phyloP scores from a whole-genome alignment of 2,113 vertebrate species.

The Falco punctatus region DNA sequence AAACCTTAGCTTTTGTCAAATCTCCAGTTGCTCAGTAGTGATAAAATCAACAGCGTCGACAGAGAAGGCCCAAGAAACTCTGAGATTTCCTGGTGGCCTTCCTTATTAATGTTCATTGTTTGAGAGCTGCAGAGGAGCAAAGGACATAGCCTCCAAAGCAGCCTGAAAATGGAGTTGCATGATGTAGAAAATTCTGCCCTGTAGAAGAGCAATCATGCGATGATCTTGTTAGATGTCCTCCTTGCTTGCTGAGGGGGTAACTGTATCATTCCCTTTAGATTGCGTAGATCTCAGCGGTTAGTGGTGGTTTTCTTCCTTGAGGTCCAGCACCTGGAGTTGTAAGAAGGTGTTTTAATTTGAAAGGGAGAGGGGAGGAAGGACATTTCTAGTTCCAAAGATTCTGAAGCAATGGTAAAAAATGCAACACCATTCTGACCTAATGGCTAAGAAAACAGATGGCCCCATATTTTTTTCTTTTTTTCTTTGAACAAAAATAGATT shows the following conservation, averaged over 20 bases:
- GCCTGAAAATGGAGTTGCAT: background rate
- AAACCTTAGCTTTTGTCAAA: constrained; percentile 10
- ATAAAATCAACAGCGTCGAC: background rate
- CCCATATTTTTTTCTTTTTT: background rate
- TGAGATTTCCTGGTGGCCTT: background rate
- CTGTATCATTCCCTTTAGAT: background rate
- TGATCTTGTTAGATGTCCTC: background rate
- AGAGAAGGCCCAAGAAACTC: background rate
- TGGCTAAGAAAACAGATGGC: background rate
- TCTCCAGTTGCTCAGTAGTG: background rate
- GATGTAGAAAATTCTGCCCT: background rate
- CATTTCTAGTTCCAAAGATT: background rate
- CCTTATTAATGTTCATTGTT: background rate
- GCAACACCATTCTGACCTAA: background rate
- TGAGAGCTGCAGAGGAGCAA: background rate
- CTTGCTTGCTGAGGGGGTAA: background rate
- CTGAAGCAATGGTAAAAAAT: background rate
- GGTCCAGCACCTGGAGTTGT: background rate
- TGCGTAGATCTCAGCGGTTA: background rate
- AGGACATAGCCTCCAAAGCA: background rate
- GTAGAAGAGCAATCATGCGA: background rate
- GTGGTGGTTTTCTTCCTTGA: background rate
- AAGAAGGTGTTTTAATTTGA: background rate
- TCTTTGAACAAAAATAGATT: background rate
- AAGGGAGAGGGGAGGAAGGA: background rate